Evolutionary conservation across 2,113 vertebrate species (phyloP).

Genomic region (Pelvicachromis taeniatus): DNA sequence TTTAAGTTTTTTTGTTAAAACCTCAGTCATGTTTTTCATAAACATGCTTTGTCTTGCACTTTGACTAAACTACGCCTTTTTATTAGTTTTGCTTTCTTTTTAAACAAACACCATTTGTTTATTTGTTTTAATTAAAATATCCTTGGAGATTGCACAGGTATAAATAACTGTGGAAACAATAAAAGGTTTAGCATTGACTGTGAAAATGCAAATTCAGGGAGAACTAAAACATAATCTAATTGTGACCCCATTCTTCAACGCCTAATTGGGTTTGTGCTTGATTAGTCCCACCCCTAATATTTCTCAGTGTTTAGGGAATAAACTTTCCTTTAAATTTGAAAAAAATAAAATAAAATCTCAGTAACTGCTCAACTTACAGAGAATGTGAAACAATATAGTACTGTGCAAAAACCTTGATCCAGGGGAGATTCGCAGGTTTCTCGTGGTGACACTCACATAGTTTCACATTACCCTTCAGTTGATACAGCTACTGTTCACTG

Average conservation of each 20-base stretch:
- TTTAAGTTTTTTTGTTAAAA: not conserved
- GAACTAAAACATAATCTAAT: constrained; percentile 14
- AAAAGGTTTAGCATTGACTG: constrained; percentile 6
- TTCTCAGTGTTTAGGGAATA: not conserved
- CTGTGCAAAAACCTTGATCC: not conserved
- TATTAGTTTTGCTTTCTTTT: not conserved
- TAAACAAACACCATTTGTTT: not conserved
- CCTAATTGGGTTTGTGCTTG: not conserved
- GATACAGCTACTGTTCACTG: not conserved
- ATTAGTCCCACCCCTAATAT: not conserved
- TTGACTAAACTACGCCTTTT: not conserved
- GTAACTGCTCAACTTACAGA: not conserved
- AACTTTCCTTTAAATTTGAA: not conserved
- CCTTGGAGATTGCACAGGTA: not conserved
- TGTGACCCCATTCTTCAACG: not conserved
- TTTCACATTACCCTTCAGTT: not conserved
- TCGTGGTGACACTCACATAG: no score
- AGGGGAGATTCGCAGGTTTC: not conserved
- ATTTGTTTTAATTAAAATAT: constrained; percentile 6
- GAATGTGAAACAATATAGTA: not conserved
- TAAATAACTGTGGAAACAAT: not conserved
- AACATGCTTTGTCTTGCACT: not conserved
- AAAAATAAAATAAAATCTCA: not conserved
- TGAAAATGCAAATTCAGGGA: not conserved
- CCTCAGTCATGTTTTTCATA: not conserved